phyloP scores from a whole-genome alignment of 2,113 vertebrate species.

The Syngnathus floridae region DNA sequence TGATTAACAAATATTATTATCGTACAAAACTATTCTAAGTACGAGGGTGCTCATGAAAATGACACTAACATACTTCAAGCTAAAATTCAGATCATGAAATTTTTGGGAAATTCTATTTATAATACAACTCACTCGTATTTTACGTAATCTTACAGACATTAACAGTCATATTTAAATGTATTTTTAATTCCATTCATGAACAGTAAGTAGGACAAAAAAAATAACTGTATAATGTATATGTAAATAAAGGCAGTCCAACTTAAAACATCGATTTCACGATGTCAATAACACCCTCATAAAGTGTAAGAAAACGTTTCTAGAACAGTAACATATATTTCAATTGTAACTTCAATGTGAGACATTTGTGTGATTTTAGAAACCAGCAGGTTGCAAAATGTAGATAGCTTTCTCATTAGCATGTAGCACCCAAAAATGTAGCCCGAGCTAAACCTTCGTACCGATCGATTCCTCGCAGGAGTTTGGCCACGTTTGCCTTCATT shows the following conservation, averaged over 20 bases:
- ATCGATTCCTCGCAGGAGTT: slow-evolving; percentile 86
- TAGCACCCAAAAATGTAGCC: not conserved
- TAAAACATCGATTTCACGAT: not conserved
- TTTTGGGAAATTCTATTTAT: too few species aligned
- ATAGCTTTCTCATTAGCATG: slow-evolving; percentile 31
- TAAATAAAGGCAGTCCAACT: not conserved
- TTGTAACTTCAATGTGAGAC: not conserved
- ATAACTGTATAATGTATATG: not conserved
- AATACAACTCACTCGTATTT: not conserved
- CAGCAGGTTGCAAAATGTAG: not conserved
- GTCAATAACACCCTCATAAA: not conserved
- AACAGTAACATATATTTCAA: not conserved
- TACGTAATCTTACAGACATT: not conserved
- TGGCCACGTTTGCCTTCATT: slow-evolving; percentile 87
- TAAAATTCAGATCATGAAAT: too few species aligned
- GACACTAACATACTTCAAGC: too few species aligned
- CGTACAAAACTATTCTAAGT: not conserved
- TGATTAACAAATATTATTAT: not conserved
- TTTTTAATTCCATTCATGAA: not conserved
- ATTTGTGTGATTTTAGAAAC: not conserved
- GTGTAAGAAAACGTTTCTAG: not conserved
- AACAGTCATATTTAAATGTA: not conserved
- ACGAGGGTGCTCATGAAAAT: not conserved
- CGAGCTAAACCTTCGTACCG: slow-evolving; percentile 58
- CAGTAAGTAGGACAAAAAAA: not conserved